A percentile compares a stretch with the other conserved stretches of the same genome.
phyloP scores from a whole-genome alignment of 1,140 invertebrate genomes.

The Drosophila persimilis region DNA sequence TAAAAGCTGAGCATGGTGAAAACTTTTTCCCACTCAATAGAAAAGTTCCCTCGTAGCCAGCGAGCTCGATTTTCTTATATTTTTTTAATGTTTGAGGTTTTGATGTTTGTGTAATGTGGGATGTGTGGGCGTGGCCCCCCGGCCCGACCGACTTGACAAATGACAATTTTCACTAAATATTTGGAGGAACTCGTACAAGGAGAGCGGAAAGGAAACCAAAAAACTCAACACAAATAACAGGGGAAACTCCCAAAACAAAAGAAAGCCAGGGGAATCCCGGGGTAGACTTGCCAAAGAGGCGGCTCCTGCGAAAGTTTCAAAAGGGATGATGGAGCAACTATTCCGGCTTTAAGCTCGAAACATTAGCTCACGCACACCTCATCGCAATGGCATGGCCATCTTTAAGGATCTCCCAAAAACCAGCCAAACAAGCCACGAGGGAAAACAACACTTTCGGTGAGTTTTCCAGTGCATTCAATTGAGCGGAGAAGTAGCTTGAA shows the following conservation, averaged over 20 bases:
- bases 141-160: constrained; percentile 55
- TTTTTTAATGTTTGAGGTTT: constrained; percentile 26
- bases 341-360: too few species aligned
- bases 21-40: constrained; percentile 69
- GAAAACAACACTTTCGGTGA: constrained; percentile 22
- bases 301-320: constrained; percentile 31
- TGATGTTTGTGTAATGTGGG: neutral
- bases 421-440: constrained; percentile 1
- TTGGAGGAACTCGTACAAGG: constrained; percentile 28
- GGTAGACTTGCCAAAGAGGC: constrained; percentile 24
- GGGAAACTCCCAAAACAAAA: constrained; percentile 42
- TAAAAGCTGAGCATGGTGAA: constrained; percentile 58
- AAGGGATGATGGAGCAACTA: constrained; percentile 2
- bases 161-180: constrained; percentile 61
- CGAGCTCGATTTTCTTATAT: constrained; percentile 5
- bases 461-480: constrained; percentile 35
- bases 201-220: constrained; percentile 27
- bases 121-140: constrained; percentile 14
- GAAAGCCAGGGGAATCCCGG: constrained; percentile 3
- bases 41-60: constrained; percentile 56
- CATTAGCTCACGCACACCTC: too few species aligned
- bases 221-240: constrained; percentile 41
- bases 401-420: neutral
- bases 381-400: neutral
- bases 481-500: constrained; percentile 41